phyloP scores from a whole-genome alignment of 1,140 invertebrate genomes.

The Hycleus phaleratus region DNA sequence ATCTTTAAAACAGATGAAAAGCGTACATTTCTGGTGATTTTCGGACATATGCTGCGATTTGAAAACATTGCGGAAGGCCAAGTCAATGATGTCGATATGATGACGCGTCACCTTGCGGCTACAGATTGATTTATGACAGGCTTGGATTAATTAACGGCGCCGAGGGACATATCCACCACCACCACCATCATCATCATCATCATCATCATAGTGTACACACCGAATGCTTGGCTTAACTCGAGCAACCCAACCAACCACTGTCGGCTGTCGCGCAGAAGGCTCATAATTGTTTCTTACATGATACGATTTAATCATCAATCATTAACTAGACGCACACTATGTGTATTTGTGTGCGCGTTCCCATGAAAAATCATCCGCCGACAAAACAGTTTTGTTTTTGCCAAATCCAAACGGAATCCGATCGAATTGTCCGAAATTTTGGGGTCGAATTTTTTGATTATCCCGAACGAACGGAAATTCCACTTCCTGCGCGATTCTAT shows the following conservation, averaged over 20 bases:
- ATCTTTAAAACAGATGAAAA: too few relatives aligned
- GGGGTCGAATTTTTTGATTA: too few relatives aligned
- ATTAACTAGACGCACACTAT: neutral
- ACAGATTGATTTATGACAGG: conserved; percentile 39
- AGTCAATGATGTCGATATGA: conserved; percentile 41
- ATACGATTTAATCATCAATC: conserved; percentile 28
- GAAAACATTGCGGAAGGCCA: conserved; percentile 29
- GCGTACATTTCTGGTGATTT: too few relatives aligned
- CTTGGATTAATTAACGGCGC: conserved; percentile 37
- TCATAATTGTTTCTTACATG: conserved; percentile 32
- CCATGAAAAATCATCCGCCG: neutral
- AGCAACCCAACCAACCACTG: conserved; percentile 22
- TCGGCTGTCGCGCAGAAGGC: conserved; percentile 28
- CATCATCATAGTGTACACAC: too few relatives aligned
- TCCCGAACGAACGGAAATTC: too few relatives aligned
- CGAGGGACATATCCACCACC: conserved; percentile 30
- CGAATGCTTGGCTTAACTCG: conserved; percentile 1
- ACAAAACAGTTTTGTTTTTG: neutral
- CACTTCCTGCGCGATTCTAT: too few relatives aligned
- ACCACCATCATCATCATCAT: conserved; percentile 18
- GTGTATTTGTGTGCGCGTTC: neutral
- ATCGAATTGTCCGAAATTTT: too few relatives aligned
- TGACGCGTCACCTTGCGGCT: conserved; percentile 39
- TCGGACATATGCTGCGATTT: conserved; percentile 17
- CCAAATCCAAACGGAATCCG: too few relatives aligned